Conservation (phyloP, 2,797 vertebrate species). For the Crossoptilon crossoptilon region DNA sequence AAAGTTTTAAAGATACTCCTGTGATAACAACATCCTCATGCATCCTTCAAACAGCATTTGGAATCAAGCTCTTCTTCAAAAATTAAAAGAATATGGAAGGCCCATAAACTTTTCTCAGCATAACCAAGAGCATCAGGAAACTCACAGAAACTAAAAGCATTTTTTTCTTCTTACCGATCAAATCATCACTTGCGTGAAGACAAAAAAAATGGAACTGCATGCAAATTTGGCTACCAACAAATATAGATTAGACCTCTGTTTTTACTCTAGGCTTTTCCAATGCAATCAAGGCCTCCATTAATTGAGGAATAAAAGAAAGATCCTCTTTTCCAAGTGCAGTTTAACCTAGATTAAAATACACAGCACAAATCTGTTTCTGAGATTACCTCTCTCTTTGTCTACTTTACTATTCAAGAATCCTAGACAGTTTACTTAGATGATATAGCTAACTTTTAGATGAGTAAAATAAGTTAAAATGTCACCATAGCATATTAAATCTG, state of each 20-base stretch:
- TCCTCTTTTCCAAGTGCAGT: not conserved
- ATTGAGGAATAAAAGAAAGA: not conserved
- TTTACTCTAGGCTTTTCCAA: not conserved
- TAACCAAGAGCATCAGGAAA: not conserved
- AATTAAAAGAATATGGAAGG: not conserved
- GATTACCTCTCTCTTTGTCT: not conserved
- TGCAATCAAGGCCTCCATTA: not conserved
- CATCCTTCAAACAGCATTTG: not conserved
- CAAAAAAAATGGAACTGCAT: not conserved
- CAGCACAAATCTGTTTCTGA: not conserved
- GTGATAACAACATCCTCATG: not conserved
- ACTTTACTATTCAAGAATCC: not conserved
- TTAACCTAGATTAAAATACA: not conserved
- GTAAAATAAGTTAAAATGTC: not conserved
- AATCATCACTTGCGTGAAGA: not conserved
- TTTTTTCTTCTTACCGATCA: not conserved
- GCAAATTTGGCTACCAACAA: not conserved
- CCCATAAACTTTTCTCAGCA: not conserved
- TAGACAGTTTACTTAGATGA: not conserved
- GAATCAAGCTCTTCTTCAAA: not conserved
- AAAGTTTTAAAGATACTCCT: not conserved
- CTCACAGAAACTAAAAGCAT: not conserved
- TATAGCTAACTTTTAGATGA: not conserved
- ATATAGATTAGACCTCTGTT: not conserved
- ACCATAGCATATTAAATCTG: not conserved